Base-by-base conservation (phyloP, 1,140 invertebrate genomes). In the Diploscapter pachys region DNA sequence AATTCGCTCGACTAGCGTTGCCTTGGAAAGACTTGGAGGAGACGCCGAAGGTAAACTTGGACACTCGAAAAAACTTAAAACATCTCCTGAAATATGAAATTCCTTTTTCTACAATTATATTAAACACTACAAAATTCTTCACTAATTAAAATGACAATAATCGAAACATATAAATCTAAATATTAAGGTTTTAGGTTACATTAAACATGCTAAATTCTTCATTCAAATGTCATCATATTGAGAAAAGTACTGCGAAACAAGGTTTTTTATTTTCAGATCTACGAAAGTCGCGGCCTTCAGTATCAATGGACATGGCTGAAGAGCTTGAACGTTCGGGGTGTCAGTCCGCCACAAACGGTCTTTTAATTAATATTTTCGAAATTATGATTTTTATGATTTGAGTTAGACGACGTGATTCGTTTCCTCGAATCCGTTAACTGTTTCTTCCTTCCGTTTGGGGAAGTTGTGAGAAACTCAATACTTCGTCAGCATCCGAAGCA, bases 281-380 rank as follows among this genome's bases (percentile, higher is more conserved):
- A 52, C 51, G 56, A 6, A n/a, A 55, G 52, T 31, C 5, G 5
- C 6, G 66, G 48, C 52, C 66, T 68, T 5, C 66, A 68, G 66
- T 68, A 68, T 55, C 66, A 68, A 68, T 68, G 66, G 66, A 55
- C 66, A 6, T 68, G 66, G 66, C 52, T 68, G 48, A 55, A 68
- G 48, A 53, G 48, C 48, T 55, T 68, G 5, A 52, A 52, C 31
- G 50, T 68, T 31, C 48, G 66, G 2, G 66, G 66, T 55, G 11
- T 68, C 5, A 68, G 52, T 48, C 66, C 66, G 11, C 57, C 66
- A 6, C 53, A 52, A 5, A 68, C 66, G 11, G 50, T 59, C 31
- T 59, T 59, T 59, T 59, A 11, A 59, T 59, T 59, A 0, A 11
- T 59, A 11, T 59, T 59, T 59, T 59, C 0, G 2, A 11, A 31